phyloP scores from a whole-genome alignment of 2,797 vertebrate species.

The Cyprinodon diabolis region DNA sequence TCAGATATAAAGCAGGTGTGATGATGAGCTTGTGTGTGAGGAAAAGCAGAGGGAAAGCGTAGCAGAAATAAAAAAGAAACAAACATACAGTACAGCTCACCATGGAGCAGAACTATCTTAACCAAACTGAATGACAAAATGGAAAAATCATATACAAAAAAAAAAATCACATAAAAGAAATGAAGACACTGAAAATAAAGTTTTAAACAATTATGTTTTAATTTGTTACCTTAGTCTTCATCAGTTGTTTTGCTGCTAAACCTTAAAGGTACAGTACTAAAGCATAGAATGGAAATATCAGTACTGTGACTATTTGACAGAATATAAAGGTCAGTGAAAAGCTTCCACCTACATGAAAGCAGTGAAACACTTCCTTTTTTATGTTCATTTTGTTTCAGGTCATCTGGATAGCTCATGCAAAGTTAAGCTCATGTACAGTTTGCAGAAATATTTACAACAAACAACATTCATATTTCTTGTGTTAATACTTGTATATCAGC shows the following conservation, averaged over 20 bases:
- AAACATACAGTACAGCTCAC: neutral
- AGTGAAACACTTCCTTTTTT: neutral
- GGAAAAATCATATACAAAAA: neutral
- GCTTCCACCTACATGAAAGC: neutral
- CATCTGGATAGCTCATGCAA: neutral
- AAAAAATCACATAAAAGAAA: neutral
- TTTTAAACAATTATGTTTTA: too few species aligned
- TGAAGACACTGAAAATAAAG: neutral
- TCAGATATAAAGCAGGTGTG: constrained; percentile 6
- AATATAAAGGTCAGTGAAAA: neutral
- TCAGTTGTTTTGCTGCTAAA: neutral
- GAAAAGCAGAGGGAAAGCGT: neutral
- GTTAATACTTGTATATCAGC: constrained; percentile 6
- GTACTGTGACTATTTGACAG: neutral
- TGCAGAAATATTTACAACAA: neutral
- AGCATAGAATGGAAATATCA: neutral
- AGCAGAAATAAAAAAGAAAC: neutral
- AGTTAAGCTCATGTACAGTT: neutral
- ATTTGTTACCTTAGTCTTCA: neutral
- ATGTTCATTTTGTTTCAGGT: neutral
- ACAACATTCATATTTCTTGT: neutral
- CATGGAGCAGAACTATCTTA: neutral
- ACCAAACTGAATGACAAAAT: neutral
- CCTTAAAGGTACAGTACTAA: neutral
- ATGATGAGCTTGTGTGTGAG: neutral